Percentiles rank a stretch among this genome's conserved stretches.
These are phyloP conservation scores for Amiota mariae DNA, from an alignment of 2,888 invertebrate species.

Conservation along the genomic window DNA sequence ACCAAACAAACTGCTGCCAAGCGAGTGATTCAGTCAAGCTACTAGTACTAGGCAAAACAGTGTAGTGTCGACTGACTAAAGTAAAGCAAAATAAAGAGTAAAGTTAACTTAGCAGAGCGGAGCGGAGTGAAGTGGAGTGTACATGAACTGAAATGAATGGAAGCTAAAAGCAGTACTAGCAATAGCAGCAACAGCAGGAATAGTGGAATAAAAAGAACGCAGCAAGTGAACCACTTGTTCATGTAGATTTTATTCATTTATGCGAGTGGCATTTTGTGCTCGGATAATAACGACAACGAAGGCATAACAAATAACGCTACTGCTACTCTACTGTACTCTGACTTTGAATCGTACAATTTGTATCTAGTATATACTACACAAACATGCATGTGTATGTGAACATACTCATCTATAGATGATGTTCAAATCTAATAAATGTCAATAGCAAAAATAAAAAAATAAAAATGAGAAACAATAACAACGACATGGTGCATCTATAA, in stretches of 20 bases:
- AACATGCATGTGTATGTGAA: background rate
- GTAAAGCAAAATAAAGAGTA: background rate
- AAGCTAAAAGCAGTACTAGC: background rate
- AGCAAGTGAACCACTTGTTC: constrained; percentile 18
- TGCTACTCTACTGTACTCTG: background rate
- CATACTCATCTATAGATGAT: constrained; percentile 17
- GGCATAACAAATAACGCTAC: constrained; percentile 28
- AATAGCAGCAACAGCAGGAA: background rate
- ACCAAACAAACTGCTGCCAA: constrained; percentile 13
- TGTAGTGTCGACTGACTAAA: background rate
- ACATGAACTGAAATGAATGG: background rate
- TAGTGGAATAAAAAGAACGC: background rate
- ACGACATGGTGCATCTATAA: constrained; percentile 25
- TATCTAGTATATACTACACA: too few species aligned
- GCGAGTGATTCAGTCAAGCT: background rate
- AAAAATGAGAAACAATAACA: constrained; percentile 17
- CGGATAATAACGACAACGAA: constrained; percentile 26
- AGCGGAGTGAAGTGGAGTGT: background rate
- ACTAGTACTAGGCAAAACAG: too few species aligned
- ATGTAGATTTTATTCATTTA: constrained; percentile 32
- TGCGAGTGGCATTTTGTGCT: constrained; percentile 31
- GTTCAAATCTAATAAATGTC: constrained; percentile 30
- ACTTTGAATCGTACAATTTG: too few species aligned
- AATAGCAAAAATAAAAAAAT: constrained; percentile 16
- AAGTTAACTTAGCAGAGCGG: background rate